Evolutionary conservation across 2,113 vertebrate genomes (phyloP), one percentile per base, ranked within the genome.

Genomic region (Trematomus loennbergii): DNA sequence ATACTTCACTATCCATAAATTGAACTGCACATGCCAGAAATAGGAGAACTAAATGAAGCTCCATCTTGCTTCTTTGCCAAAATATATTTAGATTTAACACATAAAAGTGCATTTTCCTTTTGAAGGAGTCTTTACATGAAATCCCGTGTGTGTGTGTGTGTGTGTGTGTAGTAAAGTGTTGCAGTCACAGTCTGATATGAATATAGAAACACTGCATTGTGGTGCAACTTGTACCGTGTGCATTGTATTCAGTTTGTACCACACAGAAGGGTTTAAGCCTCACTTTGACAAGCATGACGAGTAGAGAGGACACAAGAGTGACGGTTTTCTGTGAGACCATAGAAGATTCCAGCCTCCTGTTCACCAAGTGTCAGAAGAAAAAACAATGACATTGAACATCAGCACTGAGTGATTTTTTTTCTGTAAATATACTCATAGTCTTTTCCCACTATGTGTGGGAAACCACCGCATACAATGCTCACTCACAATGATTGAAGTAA

Each of bases 401-500:
- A 29, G 25, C 25, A 29, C 25, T 29, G 25, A 29, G 25, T 29
- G 25, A 29, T 29, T 29, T 29, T 3, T 29, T 29, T 3, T 29
- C 25, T 29, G 25, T 29, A 3, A 29, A 29, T 29, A 29, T 29
- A 29, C 25, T 29, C 25, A 2, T 22, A 29, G 3, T 76, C 29
- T 83, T 64, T 55, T 67, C 63, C 12, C 50, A 57, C 53, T 46
- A 11, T 55, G 8, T 1, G 79, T 65, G 33, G 61, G 58, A 78
- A 84, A 52, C 25, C 6, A 22, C n/a, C 36, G 43, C 18, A 20
- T 33, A 16, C 20, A 73, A 9, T 54, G 33, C n/a, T 64, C 50
- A 67, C 45, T 72, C 9, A 25, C 59, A 71, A 3, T 65, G 54
- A 83, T 79, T 17, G 9, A 59, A 62, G 25, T 77, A 59, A 61